Base-by-base conservation (phyloP, 2,888 invertebrate genomes). In the Amphipoea lucens region DNA sequence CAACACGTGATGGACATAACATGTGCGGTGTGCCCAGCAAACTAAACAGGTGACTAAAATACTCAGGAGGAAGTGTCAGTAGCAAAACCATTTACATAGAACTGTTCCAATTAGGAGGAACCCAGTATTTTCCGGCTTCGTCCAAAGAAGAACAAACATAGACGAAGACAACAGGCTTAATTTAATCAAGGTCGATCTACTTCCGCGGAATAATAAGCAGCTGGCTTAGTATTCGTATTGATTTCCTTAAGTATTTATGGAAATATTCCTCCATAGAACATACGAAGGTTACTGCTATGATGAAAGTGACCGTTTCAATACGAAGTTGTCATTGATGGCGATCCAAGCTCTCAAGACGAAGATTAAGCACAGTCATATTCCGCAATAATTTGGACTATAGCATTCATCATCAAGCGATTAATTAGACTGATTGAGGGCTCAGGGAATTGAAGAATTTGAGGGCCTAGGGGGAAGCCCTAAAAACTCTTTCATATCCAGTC, bases 181-280 rank as follows among this genome's bases (percentile, higher is more conserved):
- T 68, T 45, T 48, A n/a, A 65, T 62, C 70, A 71, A 83, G 75
- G 74, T 42, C 48, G 4, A 14, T 29, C 48, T 42, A 85, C 70
- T 83, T 62, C 82, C 66, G 62, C 42, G 23, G 85, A 85, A 85
- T 81, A 63, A n/a, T 57, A 81, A 85, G 23, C 66, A 74, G 48
- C 54, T 36, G 60, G 12, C 23, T 29, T 14, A 14, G 63, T n/a
- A 51, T 57, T 48, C 7, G 45, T 63, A 48, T 80, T 69, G 42
- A 54, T 69, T 57, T 79, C 48, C 63, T 72, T 67, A 60, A 45
- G 42, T 76, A 29, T 62, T 40, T 78, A 68, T 78, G 54, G 78
- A 42, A 63, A 63, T 78, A 63, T 83, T 54, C 54, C 17, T 68
- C 11, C 12, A 14, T 12, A 45, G 45, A 62, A 4, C 17, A 23